A percentile compares a stretch with the other conserved stretches of the same genome.
Conservation (phyloP, 1,140 invertebrate genomes). For the Polypedilum vanderplanki region DNA sequence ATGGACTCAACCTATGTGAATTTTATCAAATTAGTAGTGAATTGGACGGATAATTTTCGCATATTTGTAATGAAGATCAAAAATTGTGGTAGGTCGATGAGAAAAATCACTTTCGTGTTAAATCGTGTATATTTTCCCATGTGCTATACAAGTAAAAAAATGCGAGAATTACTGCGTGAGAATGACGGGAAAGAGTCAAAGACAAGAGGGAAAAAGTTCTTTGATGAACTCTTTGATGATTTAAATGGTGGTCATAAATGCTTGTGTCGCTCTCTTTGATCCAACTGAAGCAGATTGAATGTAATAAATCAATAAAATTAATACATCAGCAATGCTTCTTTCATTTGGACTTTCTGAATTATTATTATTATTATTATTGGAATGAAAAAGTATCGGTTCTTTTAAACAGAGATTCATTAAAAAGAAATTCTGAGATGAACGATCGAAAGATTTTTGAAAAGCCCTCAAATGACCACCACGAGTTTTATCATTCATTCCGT, state of each 20-base stretch:
- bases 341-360: not conserved
- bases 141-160: not conserved
- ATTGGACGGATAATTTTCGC: constrained; percentile 17
- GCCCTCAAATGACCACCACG: not conserved
- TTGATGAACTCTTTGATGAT: constrained; percentile 18
- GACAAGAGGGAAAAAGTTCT: not conserved
- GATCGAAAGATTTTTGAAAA: not conserved
- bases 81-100: not conserved
- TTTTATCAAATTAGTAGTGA: constrained; percentile 27
- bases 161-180: too few relatives aligned
- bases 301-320: constrained; percentile 11
- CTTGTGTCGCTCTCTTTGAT: not conserved
- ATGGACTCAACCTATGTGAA: constrained; percentile 16
- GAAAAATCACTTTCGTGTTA: not conserved
- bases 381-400: constrained; percentile 4
- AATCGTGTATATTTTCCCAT: not conserved
- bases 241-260: constrained; percentile 8
- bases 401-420: not conserved
- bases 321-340: not conserved
- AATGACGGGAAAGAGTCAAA: too few relatives aligned
- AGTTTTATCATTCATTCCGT: not conserved
- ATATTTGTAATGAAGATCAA: constrained; percentile 10
- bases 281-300: not conserved
- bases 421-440: not conserved
- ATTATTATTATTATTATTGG: not conserved